Evolutionary conservation across 2,888 invertebrate genomes (phyloP).

Genomic region (Lithophane semibrunnea): DNA sequence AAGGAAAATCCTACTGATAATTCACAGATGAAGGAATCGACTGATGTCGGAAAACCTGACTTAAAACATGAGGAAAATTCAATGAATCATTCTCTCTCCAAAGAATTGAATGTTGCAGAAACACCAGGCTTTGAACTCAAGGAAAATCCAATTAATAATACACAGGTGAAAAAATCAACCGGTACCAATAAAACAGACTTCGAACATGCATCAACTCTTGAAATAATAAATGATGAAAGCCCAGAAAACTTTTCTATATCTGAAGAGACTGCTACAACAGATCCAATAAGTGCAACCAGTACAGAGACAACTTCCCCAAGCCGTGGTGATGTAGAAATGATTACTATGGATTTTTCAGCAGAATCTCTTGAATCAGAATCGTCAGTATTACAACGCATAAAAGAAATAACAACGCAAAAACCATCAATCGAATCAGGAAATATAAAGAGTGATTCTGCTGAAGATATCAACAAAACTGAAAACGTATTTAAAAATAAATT

Average conservation of each 20-base stretch:
- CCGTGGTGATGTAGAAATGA: slow-evolving; percentile 67
- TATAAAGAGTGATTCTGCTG: background rate
- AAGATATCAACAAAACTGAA: background rate
- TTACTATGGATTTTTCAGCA: slow-evolving; percentile 61
- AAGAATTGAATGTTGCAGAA: background rate
- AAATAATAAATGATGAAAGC: slow-evolving; percentile 69
- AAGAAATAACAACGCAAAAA: slow-evolving; percentile 30
- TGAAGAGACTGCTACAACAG: slow-evolving; percentile 69
- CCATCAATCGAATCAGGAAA: background rate
- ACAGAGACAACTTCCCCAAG: slow-evolving; percentile 24
- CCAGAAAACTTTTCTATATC: slow-evolving; percentile 63
- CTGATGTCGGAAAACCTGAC: slow-evolving; percentile 12
- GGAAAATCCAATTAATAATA: background rate
- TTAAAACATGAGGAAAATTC: background rate
- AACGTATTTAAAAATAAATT: background rate
- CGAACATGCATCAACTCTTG: slow-evolving; percentile 73
- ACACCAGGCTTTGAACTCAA: background rate
- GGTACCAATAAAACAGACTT: slow-evolving; percentile 44
- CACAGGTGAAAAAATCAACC: background rate
- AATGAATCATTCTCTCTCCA: background rate
- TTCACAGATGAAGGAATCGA: background rate
- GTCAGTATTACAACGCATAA: slow-evolving; percentile 60
- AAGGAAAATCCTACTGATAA: background rate
- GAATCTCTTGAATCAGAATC: slow-evolving; percentile 74
- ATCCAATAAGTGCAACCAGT: slow-evolving; percentile 58